Evolutionary conservation across 35 echinoderm and acorn worm species (phyloP).

Genomic region (Chiridota heheva): DNA sequence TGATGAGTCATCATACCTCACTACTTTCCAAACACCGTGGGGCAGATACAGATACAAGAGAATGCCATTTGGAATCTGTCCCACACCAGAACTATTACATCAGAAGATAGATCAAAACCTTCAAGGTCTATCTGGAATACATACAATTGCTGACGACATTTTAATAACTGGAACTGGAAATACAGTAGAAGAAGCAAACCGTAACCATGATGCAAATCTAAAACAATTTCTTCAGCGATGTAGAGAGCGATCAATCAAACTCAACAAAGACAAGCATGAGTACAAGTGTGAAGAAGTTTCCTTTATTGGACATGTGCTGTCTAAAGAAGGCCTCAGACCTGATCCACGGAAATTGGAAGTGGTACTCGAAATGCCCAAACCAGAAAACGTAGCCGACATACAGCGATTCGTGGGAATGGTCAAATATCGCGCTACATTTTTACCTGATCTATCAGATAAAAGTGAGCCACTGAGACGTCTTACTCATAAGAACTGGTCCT

Average conservation of each 20-base stretch:
- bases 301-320: conserved; percentile 55
- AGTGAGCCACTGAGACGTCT: conserved; percentile 46
- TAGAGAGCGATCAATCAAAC: conserved; percentile 55
- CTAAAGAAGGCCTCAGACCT: conserved; percentile 43
- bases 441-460: conserved; percentile 46
- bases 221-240: conserved; percentile 41
- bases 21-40: conserved; percentile 54
- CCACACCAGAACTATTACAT: conserved; percentile 26
- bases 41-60: conserved; percentile 30
- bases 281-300: conserved; percentile 46
- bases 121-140: conserved; percentile 29
- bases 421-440: conserved; percentile 56
- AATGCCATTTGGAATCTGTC: conserved; percentile 7
- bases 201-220: conserved; percentile 70
- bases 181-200: conserved; percentile 54
- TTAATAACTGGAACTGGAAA: conserved; percentile 54
- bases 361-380: conserved; percentile 27
- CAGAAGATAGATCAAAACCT: conserved; percentile 34
- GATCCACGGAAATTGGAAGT: conserved; percentile 56
- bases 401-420: conserved; percentile 62
- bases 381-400: conserved; percentile 36
- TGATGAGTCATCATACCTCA: conserved; percentile 30
- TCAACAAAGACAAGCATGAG: conserved; percentile 67
- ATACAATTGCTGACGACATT: conserved; percentile 69
- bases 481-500: conserved; percentile 52